Conservation (phyloP, 2,797 vertebrate species). For the Malurus leucopterus region DNA sequence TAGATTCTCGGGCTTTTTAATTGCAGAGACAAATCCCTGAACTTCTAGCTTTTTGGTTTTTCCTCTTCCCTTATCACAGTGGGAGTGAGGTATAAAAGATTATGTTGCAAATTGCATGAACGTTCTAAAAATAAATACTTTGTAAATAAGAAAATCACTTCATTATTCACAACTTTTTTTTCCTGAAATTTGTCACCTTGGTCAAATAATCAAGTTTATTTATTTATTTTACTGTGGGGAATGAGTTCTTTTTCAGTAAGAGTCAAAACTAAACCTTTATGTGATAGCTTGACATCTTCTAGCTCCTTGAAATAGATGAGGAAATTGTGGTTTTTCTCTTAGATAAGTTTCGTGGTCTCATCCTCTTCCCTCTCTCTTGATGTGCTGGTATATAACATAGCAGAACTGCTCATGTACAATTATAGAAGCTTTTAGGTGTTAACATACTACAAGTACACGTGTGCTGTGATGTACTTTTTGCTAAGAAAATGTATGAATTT, state of each 20-base stretch:
- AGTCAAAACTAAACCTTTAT: neutral
- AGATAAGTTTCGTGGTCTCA: neutral
- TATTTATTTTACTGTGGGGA: neutral
- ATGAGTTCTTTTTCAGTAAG: neutral
- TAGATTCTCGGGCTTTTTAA: neutral
- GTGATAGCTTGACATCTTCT: neutral
- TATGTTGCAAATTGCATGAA: neutral
- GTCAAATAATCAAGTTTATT: neutral
- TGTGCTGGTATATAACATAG: neutral
- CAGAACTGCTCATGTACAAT: neutral
- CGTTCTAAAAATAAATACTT: neutral
- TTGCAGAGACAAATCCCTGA: neutral
- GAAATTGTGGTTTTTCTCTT: neutral
- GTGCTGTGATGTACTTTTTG: rapidly evolving
- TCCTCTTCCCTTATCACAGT: neutral
- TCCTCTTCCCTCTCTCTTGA: neutral
- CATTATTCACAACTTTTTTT: neutral
- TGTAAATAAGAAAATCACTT: neutral
- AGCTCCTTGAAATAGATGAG: neutral
- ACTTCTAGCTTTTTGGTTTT: neutral
- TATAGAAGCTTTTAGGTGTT: neutral
- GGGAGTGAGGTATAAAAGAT: neutral
- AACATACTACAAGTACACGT: neutral
- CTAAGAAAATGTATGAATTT: neutral
- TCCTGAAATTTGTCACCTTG: neutral